These are phyloP conservation scores for Daktulosphaira vitifoliae DNA, from an alignment of 1,140 invertebrate genomes.

Conservation along the genomic window DNA sequence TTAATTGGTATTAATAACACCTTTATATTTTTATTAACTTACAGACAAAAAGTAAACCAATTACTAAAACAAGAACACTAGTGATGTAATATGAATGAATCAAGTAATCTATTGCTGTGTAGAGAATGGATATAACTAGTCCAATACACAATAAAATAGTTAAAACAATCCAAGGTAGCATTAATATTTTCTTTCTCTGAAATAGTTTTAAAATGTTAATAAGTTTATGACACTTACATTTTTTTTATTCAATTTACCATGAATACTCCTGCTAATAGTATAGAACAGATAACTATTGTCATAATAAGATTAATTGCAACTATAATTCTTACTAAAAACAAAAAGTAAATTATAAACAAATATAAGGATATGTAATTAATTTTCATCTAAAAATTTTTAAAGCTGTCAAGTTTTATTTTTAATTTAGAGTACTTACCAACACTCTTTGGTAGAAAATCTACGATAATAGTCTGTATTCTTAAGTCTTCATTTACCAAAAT, in stretches of 20 bases:
- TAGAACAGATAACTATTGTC: constrained; percentile 64
- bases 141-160: constrained; percentile 66
- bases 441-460: constrained; percentile 51
- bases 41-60: constrained; percentile 55
- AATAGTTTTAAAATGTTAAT: background rate
- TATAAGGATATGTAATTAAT: no score
- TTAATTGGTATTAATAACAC: background rate
- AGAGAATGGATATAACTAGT: constrained; percentile 62
- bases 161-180: constrained; percentile 71
- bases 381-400: no score
- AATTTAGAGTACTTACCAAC: constrained; percentile 40
- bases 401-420: no score
- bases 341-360: constrained; percentile 1
- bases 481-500: constrained; percentile 49
- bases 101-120: constrained; percentile 62
- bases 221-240: background rate
- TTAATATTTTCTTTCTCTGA: constrained; percentile 65
- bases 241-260: constrained; percentile 8
- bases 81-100: constrained; percentile 50
- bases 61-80: constrained; percentile 52
- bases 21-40: constrained; percentile 40
- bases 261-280: constrained; percentile 59
- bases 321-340: constrained; percentile 57
- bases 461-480: constrained; percentile 60
- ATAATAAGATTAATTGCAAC: constrained; percentile 69